Evolutionary conservation across 1,140 invertebrate species (phyloP), one percentile per base, ranked within the genome.

Genomic region (Trypoxylus dichotomus): DNA sequence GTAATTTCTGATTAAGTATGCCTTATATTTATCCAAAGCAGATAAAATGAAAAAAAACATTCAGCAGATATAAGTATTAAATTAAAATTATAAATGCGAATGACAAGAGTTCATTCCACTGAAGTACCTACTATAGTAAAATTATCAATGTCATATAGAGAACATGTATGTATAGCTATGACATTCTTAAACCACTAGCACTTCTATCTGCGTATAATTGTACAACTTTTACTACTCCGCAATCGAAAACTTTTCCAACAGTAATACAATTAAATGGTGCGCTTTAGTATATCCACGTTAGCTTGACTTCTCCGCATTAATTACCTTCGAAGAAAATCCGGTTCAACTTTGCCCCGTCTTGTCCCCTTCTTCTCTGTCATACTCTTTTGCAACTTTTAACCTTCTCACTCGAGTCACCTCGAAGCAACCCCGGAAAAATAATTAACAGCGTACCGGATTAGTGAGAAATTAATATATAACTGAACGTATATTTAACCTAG

Each of bases 401-500:
- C 47, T n/a, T 58, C 15, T 37, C 47, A 54, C 47, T 24, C 60
- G 60, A 24, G 7, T 24, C 60, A 68, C 60, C 60, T 68, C 60
- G 60, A n/a, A 58, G 47, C 21, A 11, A 10, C 60, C 60, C 60
- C 60, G 60, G 60, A 68, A 68, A 68, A 68, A 68, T 68, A 68
- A 68, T 68, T 68, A 68, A 68, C 60, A 68, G 60, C 60, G 60
- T 24, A 29, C 60, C 60, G 24, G 60, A 68, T 68, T 68, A 68
- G 19, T 15, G 21, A 21, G 60, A 68, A 68, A 68, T 68, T 68
- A 68, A 68, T 68, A 68, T 68, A 68, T 68, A 68, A 68, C 24
- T 29, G 60, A 68, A 68, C 60, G 60, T 68, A 68, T 68, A 24
- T 68, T 68, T 24, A 68, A 68, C 60, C 60, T 68, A 68, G 60